phyloP scores from a whole-genome alignment of 2,888 invertebrate genomes.

The Antheraea assamensis region DNA sequence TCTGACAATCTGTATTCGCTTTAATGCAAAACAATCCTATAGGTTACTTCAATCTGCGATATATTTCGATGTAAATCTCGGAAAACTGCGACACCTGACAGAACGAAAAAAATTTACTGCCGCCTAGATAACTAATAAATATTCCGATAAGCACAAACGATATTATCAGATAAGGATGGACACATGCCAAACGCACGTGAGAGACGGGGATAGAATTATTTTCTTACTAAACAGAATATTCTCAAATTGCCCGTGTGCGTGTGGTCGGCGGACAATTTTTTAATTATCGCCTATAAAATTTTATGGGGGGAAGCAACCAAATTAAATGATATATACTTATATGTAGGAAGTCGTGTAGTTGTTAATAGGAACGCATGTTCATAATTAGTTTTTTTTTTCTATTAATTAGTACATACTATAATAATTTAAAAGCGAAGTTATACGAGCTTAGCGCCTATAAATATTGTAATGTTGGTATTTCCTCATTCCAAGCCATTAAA shows the following conservation, averaged over 20 bases:
- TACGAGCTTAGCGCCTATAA: no score
- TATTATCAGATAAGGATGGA: constrained; percentile 21
- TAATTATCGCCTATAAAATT: constrained; percentile 72
- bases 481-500: background rate
- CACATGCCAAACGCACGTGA: constrained; percentile 11
- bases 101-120: constrained; percentile 16
- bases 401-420: background rate
- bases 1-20: background rate
- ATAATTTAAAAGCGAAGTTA: no score
- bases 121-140: constrained; percentile 18
- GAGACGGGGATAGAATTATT: constrained; percentile 16
- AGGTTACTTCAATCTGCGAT: background rate
- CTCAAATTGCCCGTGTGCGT: constrained; percentile 33
- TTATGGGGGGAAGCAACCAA: constrained; percentile 72
- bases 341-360: constrained; percentile 26
- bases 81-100: constrained; percentile 13
- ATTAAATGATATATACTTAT: constrained; percentile 54
- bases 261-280: constrained; percentile 49
- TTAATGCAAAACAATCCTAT: background rate
- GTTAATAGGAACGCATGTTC: constrained; percentile 29
- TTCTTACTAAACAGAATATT: constrained; percentile 23
- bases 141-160: constrained; percentile 19
- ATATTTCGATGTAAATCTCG: constrained; percentile 5
- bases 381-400: background rate
- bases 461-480: background rate